Evolutionary conservation across 92 coral and sea anemone genomes (phyloP).

Genomic region (Zoanthus gigantus): DNA sequence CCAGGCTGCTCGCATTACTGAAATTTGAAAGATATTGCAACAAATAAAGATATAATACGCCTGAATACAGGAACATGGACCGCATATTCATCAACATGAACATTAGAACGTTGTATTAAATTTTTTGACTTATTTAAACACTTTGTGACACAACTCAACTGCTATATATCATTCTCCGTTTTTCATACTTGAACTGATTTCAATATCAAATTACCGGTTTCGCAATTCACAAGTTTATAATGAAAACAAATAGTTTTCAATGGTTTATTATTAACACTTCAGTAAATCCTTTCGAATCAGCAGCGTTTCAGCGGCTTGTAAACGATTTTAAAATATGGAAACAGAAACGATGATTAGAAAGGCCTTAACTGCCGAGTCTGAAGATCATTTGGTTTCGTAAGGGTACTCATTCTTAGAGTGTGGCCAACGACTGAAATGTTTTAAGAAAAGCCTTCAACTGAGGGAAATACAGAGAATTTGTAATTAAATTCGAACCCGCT

Average conservation of each 20-base stretch:
- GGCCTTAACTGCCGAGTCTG: no score
- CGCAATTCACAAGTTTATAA: background rate
- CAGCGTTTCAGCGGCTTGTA: no score
- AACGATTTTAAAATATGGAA: no score
- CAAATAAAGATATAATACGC: background rate
- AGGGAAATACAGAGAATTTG: no score
- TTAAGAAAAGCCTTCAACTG: no score
- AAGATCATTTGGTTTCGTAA: no score
- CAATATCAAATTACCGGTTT: constrained; percentile 6
- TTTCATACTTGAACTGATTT: background rate
- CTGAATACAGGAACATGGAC: background rate
- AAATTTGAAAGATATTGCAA: background rate
- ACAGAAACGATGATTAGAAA: no score
- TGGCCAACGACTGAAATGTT: no score
- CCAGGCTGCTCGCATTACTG: constrained; percentile 12
- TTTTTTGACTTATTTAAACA: background rate
- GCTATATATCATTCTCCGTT: background rate
- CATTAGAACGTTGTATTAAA: background rate
- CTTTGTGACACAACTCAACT: background rate
- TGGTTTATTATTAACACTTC: constrained; percentile 6
- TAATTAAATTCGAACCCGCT: no score
- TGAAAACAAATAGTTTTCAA: background rate
- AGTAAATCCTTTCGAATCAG: no score
- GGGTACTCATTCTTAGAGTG: no score
- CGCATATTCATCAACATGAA: background rate